Evolutionary conservation across 2,888 invertebrate genomes (phyloP).

Genomic region (Dorcus hopei): DNA sequence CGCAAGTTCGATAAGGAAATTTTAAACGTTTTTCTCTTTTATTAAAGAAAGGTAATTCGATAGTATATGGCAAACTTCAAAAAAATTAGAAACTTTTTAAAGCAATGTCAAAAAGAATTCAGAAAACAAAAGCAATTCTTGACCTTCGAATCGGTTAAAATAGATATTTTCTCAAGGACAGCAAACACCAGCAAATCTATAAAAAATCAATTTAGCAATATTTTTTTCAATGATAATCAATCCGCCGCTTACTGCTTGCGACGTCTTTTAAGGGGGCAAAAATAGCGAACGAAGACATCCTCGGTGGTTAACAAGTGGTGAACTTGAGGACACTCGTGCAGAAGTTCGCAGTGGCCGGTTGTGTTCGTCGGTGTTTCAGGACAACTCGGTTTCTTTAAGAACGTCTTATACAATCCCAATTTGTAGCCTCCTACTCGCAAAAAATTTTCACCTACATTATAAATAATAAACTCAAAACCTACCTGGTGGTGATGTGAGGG

Average conservation of each 20-base stretch:
- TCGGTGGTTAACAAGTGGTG: slow-evolving; percentile 9
- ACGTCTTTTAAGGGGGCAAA: background rate
- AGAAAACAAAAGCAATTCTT: too few species aligned
- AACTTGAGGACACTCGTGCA: slow-evolving; percentile 18
- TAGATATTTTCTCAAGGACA: background rate
- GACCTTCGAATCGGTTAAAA: too few species aligned
- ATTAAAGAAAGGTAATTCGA: too few species aligned
- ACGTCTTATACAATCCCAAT: slow-evolving; percentile 25
- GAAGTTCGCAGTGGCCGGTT: slow-evolving; percentile 23
- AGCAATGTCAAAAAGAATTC: too few species aligned
- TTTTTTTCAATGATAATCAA: too few species aligned
- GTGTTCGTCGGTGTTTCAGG: slow-evolving; percentile 20
- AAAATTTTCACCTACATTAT: background rate
- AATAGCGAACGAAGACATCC: slow-evolving; percentile 13
- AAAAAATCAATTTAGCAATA: background rate
- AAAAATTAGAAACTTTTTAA: too few species aligned
- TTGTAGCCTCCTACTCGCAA: slow-evolving; percentile 19
- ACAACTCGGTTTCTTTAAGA: slow-evolving; percentile 19
- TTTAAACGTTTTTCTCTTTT: too few species aligned
- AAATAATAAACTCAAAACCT: too few species aligned
- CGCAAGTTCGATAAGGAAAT: too few species aligned
- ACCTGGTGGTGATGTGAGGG: too few species aligned
- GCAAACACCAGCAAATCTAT: background rate
- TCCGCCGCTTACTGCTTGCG: too few species aligned
- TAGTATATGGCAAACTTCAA: too few species aligned